phyloP scores from a whole-genome alignment of 2,888 invertebrate genomes.

The Xestia sexstrigata region DNA sequence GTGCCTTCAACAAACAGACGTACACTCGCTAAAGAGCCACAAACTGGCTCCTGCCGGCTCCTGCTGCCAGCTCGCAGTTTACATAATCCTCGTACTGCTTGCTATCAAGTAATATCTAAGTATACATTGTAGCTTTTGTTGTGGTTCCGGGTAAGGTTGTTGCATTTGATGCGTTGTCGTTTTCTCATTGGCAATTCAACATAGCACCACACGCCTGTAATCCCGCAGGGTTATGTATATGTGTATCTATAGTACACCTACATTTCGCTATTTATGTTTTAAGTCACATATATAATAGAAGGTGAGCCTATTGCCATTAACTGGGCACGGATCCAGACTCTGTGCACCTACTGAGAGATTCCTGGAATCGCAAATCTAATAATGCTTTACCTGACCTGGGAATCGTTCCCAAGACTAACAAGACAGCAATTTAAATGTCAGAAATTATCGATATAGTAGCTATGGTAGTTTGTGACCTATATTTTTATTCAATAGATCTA shows the following conservation, averaged over 20 bases:
- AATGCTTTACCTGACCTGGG: not conserved
- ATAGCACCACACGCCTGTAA: not conserved
- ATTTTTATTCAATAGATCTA: not conserved
- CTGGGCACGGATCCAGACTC: not conserved
- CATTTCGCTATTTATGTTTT: not conserved
- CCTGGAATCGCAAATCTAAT: not conserved
- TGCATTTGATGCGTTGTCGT: constrained; percentile 14
- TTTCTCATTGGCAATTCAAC: not conserved
- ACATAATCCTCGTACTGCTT: constrained; percentile 69
- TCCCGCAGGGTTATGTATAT: not conserved
- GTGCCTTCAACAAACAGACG: constrained; percentile 61
- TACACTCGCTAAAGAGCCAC: constrained; percentile 68
- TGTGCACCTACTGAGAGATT: not conserved
- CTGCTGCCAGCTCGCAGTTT: constrained; percentile 66
- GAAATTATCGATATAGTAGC: not conserved
- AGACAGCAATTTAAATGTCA: not conserved
- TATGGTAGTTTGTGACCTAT: not conserved
- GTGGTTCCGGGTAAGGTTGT: not conserved
- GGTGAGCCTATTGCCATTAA: not conserved
- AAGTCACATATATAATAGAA: not conserved
- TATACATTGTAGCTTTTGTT: constrained; percentile 51
- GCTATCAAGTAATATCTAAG: constrained; percentile 51
- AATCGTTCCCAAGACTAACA: not conserved
- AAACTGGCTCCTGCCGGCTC: constrained; percentile 64
- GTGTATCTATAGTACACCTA: not conserved